Base-by-base conservation (phyloP, 2,113 vertebrate species). In the Saguinus imperator region DNA sequence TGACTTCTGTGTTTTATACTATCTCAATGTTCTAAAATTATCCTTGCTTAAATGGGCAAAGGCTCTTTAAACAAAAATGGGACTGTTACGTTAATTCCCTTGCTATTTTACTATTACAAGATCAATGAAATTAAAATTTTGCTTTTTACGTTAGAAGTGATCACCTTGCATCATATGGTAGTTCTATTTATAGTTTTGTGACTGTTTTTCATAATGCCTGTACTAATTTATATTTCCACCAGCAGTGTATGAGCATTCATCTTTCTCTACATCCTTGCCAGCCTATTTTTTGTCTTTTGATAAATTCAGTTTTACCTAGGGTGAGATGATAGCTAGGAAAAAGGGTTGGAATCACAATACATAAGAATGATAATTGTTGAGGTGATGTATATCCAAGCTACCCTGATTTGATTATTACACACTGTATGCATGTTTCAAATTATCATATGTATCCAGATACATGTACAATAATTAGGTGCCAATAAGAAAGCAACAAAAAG, bases 111-210 rank as follows among this genome's bases (percentile, higher is more conserved):
- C 61, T 64, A 29, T 32, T 32, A 29, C 61, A 37, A n/a, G 68
- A 97, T 92, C 80, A 98, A 95, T 35, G 14, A 64, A 97, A 97
- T 95, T 57, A 93, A 97, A 2, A 0, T 50, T 96, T 95, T 89
- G 75, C 75, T 18, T 96, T 88, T 93, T 98, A 98, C 92, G 93
- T 98, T 95, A 79, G 66, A 97, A 73, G 27, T 55, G 86, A 29
- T 48, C 6, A 12, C 20, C 1, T 11, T 97, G 87, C 45, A 96
- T 70, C 16, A n/a, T 70, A n/a, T 37, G 68, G 35, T 35, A 68
- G 66, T 35, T 35, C 32, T 68, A 8, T 68, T 68, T 35, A 35
- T 17, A 68, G 66, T 68, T 68, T 68, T 35, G 66, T 68, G 32
- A 68, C 32, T 68, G 64, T 35, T 68, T 35, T 68, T 35, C 32